These are phyloP conservation scores for Bucorvus abyssinicus DNA, from an alignment of 2,797 vertebrate species.

Conservation along the genomic window DNA sequence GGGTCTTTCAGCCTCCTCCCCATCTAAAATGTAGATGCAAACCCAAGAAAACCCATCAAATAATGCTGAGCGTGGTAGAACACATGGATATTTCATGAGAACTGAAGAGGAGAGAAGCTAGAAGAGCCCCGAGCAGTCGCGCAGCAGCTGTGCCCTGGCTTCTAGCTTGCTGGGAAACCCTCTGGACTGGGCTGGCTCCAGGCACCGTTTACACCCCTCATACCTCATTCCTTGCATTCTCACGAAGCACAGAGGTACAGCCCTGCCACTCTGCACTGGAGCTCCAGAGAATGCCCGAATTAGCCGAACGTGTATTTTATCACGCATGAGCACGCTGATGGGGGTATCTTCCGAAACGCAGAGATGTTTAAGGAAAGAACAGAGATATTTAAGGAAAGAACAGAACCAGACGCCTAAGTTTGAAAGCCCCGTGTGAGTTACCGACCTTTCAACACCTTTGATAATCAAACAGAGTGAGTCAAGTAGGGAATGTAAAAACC, in stretches of 20 bases:
- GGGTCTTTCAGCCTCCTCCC: not conserved
- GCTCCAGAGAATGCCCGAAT: not conserved
- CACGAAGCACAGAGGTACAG: not conserved
- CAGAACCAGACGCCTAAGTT: not conserved
- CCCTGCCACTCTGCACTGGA: not conserved
- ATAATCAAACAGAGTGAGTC: not conserved
- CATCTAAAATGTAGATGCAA: not conserved
- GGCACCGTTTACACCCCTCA: not conserved
- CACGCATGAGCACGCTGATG: not conserved
- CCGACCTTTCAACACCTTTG: not conserved
- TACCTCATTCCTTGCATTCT: not conserved
- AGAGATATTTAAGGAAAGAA: not conserved
- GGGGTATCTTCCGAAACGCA: not conserved
- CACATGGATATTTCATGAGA: not conserved
- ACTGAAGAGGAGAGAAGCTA: not conserved
- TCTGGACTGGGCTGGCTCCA: not conserved
- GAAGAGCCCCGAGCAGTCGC: not conserved
- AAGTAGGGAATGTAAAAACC: not conserved
- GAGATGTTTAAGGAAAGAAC: not conserved
- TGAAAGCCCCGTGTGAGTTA: not conserved
- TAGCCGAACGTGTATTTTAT: fast-evolving
- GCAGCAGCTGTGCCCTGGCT: not conserved
- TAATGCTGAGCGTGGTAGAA: not conserved
- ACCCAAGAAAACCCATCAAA: not conserved
- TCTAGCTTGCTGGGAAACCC: not conserved